Conservation (phyloP, 2,113 vertebrate species). For the Prinia subflava region DNA sequence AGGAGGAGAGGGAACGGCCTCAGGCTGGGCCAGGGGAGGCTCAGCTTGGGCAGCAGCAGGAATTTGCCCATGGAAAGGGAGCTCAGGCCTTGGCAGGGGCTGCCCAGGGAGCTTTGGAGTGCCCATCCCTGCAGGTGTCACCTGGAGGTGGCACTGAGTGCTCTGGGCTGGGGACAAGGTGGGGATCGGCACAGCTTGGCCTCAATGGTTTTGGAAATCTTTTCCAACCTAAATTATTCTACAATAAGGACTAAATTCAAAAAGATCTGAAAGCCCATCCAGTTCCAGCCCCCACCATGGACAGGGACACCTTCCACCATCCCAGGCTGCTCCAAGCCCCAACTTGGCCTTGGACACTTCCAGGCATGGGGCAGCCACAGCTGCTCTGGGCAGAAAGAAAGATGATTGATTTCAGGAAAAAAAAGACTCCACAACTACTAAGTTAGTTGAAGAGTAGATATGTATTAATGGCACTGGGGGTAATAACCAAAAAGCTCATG, state of each 20-base stretch:
- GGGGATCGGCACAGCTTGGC: not conserved
- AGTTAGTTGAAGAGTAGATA: too few species aligned
- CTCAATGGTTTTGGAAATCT: accelerated
- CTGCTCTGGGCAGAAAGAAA: not conserved
- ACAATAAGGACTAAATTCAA: not conserved
- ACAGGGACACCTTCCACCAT: not conserved
- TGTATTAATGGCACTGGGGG: too few species aligned
- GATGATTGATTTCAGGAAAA: not conserved
- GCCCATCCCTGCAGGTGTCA: not conserved
- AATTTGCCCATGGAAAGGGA: not conserved
- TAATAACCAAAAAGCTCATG: not conserved
- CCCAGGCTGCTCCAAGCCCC: not conserved
- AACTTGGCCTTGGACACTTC: not conserved
- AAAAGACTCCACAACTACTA: too few species aligned
- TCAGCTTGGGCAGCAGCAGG: accelerated
- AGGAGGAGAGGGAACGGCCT: not conserved
- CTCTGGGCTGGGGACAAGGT: not conserved
- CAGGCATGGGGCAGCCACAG: not conserved
- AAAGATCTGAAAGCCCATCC: not conserved
- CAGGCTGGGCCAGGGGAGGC: not conserved
- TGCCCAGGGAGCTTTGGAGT: not conserved
- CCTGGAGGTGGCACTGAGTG: not conserved
- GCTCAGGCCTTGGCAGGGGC: accelerated
- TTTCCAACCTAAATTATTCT: not conserved
- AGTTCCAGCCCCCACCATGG: not conserved